A percentile compares a stretch with the other conserved stretches of the same genome.
phyloP scores from a whole-genome alignment of 92 coral and sea anemone species.

The Palythoa grandis region DNA sequence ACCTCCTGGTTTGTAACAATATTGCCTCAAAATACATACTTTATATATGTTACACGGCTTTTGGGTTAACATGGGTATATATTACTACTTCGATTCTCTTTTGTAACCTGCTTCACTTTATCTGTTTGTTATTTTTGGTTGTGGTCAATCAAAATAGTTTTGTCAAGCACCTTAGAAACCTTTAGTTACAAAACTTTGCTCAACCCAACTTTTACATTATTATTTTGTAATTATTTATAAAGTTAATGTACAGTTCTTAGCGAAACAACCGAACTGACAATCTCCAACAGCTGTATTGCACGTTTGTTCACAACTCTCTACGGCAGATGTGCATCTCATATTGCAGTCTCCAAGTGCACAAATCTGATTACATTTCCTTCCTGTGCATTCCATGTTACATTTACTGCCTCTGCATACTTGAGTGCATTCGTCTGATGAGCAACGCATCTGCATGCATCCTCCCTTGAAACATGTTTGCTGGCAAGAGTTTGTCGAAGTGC shows the following conservation, averaged over 20 bases:
- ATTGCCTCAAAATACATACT: not conserved
- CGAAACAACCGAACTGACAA: conserved; percentile 65
- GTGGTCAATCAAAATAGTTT: not conserved
- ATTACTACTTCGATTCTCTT: not conserved
- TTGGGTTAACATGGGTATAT: no score
- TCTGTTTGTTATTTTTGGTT: no score
- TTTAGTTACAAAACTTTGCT: no score
- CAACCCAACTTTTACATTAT: not conserved
- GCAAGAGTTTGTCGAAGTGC: conserved; percentile 59
- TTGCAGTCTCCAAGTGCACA: conserved; percentile 76
- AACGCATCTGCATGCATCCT: conserved; percentile 72
- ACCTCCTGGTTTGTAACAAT: no score
- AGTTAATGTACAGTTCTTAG: conserved; percentile 57
- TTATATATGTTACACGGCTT: no score
- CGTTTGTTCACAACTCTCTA: conserved; percentile 64
- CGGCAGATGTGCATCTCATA: conserved; percentile 72
- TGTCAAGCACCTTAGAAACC: not conserved
- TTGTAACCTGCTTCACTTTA: no score
- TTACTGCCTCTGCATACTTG: conserved; percentile 69
- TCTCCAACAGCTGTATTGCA: conserved; percentile 54
- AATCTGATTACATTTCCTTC: conserved; percentile 71
- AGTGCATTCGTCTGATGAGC: conserved; percentile 62
- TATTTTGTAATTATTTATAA: not conserved
- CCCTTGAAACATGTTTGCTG: conserved; percentile 70
- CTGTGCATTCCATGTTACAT: conserved; percentile 80